Base-by-base conservation (phyloP, 1,140 invertebrate species). In the Zeugodacus cucurbitae region DNA sequence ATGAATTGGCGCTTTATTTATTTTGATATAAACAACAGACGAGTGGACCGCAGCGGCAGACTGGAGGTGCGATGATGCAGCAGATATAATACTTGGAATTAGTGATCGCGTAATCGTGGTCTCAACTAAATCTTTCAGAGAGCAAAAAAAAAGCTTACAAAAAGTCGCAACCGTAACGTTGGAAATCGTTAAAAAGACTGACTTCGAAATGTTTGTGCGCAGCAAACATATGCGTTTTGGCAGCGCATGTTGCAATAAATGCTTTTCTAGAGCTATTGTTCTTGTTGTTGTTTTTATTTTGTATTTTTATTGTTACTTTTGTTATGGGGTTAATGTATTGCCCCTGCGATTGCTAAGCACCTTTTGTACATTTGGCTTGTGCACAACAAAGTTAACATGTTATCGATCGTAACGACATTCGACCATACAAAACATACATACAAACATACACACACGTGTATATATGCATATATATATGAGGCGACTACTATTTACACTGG, bases 1-100 rank as follows among this genome's bases (percentile, higher is more conserved):
- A 74, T 74, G 67, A 74, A 74, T 74, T 32, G 67, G 67, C 67
- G 67, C 14, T 62, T 17, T 74, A 74, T 74, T 74, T 74, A 14
- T 22, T 41, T 74, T 74, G 32, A 32, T 74, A 74, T 74, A 74
- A 20, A 37, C 34, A 74, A 37, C 32, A n/a, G 17, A 26, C 22
- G 26, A 7, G 29, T 29, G 34, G 67, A 22, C 17, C 14, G 22
- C 34, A 74, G 34, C 29, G 32, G n/a, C 67, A 8, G 4, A 37
- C 5, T 59, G 58, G 67, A 74, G 34, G 34, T 32, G 34, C 7
- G 67, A 74, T 74, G 67, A 41, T 41, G 2, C 20, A 74, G 67
- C 67, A 17, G n/a, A 20, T 32, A 74, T 22, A 37, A 34, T 74
- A 74, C 34, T 74, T 74, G 22, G 34, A 74, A 82, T 29, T 8